Conservation (phyloP, 2,113 vertebrate genomes). For the Typhlomys cinereus region DNA sequence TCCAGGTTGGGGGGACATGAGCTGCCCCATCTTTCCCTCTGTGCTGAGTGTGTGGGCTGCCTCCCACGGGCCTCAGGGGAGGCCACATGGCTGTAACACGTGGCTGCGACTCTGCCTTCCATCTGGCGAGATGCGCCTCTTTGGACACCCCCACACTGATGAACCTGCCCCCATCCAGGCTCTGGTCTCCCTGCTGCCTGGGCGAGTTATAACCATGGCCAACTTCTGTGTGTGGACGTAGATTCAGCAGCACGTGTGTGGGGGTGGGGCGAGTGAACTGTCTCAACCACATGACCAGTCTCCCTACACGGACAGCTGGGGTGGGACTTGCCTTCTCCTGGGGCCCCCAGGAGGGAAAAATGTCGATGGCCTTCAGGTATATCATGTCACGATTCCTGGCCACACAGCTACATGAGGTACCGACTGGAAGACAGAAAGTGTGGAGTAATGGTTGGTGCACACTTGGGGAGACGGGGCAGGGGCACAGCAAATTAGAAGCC, state of each 20-base stretch:
- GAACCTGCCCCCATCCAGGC: accelerated
- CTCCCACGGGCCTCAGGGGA: not conserved
- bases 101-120: conserved; percentile 54
- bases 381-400: no score
- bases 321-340: accelerated
- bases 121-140: conserved; percentile 30
- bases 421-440: not conserved
- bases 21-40: not conserved
- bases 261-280: not conserved
- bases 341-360: not conserved
- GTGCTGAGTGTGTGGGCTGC: not conserved
- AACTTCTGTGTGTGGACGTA: not conserved
- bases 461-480: not conserved
- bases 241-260: not conserved
- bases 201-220: not conserved
- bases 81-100: not conserved
- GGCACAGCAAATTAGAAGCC: not conserved
- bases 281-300: not conserved
- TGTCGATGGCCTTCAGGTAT: accelerated
- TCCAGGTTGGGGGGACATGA: not conserved
- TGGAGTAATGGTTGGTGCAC: not conserved
- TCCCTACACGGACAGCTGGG: no score
- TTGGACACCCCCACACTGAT: not conserved
- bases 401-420: not conserved
- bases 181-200: not conserved